Conservation (phyloP, 2,113 vertebrate species). For the Litocranius walleri region DNA sequence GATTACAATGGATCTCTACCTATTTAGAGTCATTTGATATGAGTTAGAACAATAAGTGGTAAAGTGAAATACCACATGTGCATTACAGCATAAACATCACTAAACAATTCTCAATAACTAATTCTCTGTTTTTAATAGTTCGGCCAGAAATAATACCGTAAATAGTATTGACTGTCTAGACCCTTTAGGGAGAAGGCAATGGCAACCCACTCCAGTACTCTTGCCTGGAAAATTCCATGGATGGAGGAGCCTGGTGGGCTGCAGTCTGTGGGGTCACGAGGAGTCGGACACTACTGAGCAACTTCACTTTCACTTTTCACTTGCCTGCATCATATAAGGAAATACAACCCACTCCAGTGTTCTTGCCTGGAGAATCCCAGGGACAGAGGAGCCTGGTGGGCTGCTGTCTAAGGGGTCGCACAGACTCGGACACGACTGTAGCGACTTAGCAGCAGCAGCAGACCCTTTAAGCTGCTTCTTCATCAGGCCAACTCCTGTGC, state of each 20-base stretch:
- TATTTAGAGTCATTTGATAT: not conserved
- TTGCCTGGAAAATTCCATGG: too few species aligned
- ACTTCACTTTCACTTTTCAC: too few species aligned
- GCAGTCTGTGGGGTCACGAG: too few species aligned
- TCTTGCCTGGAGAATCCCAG: too few species aligned
- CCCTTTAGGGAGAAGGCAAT: not conserved
- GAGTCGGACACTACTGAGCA: too few species aligned
- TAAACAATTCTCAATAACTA: not conserved
- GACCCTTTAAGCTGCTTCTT: not conserved
- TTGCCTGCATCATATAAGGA: too few species aligned
- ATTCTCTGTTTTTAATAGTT: not conserved
- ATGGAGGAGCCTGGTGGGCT: too few species aligned
- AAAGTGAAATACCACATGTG: not conserved
- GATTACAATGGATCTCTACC: not conserved
- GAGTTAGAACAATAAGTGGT: not conserved
- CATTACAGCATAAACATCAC: not conserved
- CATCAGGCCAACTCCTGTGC: not conserved
- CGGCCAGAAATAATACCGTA: not conserved
- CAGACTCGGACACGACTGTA: too few species aligned
- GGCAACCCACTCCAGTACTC: too few species aligned
- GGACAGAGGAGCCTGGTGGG: accelerated
- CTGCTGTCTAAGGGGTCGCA: too few species aligned
- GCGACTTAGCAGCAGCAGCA: too few species aligned
- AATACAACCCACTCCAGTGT: too few species aligned
- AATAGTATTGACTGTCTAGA: not conserved